Percentiles rank a stretch among this genome's conserved stretches.
Evolutionary conservation across 2,888 invertebrate species (phyloP).

Genomic region (Parnassius glacialis): DNA sequence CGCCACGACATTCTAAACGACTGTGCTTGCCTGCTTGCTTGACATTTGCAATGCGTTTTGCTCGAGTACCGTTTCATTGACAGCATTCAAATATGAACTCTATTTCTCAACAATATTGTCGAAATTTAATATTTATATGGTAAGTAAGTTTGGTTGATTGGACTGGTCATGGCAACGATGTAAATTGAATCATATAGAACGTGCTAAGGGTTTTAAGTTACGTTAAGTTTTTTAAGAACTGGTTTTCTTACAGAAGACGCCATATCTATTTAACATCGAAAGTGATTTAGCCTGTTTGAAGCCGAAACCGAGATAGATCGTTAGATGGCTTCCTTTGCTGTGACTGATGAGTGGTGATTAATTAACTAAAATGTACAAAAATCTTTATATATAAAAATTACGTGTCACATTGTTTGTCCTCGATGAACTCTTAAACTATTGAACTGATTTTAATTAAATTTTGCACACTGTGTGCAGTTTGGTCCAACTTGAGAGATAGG

Average conservation of each 20-base stretch:
- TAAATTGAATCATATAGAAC: constrained; percentile 15
- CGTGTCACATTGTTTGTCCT: too few relatives aligned
- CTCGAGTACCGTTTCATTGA: constrained; percentile 33
- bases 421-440: too few relatives aligned
- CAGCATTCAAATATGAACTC: constrained; percentile 29
- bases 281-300: constrained; percentile 30
- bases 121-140: constrained; percentile 18
- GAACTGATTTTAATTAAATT: too few relatives aligned
- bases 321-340: too few relatives aligned
- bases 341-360: too few relatives aligned
- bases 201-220: constrained; percentile 28
- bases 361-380: too few relatives aligned
- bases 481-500: too few relatives aligned
- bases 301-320: neutral
- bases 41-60: constrained; percentile 50
- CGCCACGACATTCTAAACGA: constrained; percentile 44
- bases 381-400: too few relatives aligned
- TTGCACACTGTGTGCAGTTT: too few relatives aligned
- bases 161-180: neutral
- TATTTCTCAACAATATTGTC: neutral
- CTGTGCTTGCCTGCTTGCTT: constrained; percentile 37
- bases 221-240: constrained; percentile 26
- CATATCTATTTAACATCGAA: constrained; percentile 33
- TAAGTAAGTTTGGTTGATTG: constrained; percentile 38
- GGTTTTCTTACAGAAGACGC: constrained; percentile 33